A percentile compares a stretch with the other conserved stretches of the same genome.
Evolutionary conservation across 2,113 vertebrate genomes (phyloP).

Genomic region (Xiphophorus couchianus): DNA sequence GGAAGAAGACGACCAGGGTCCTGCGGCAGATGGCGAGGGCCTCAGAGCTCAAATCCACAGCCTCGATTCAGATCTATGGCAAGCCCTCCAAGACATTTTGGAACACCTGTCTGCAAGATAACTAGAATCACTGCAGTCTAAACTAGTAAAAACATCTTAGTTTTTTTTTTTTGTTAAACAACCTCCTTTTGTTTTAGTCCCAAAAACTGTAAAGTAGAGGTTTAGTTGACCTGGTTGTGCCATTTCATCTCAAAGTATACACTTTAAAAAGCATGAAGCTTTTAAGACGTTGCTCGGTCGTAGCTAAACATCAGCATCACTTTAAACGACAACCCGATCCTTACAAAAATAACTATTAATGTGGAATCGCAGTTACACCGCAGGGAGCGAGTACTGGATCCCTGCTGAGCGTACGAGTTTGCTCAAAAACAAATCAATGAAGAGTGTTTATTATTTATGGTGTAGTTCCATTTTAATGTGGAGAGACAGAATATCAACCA

Average conservation of each 20-base stretch:
- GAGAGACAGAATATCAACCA: too few species aligned
- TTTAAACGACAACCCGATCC: not conserved
- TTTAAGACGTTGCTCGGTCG: not conserved
- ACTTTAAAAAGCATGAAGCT: not conserved
- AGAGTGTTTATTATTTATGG: too few species aligned
- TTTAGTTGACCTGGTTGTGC: not conserved
- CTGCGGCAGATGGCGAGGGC: constrained; percentile 20
- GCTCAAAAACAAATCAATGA: too few species aligned
- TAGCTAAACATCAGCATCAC: not conserved
- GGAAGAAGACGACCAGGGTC: not conserved
- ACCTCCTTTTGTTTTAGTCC: not conserved
- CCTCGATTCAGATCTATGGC: constrained; percentile 20
- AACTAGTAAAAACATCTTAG: not conserved
- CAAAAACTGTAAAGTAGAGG: not conserved
- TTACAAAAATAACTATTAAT: too few species aligned
- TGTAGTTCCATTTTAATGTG: too few species aligned
- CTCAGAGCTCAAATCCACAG: constrained; percentile 4
- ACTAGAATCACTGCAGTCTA: not conserved
- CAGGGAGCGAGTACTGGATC: too few species aligned
- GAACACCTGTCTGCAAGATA: constrained; percentile 5
- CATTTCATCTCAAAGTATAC: not conserved
- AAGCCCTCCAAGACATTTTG: constrained; percentile 11
- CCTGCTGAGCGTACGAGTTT: too few species aligned
- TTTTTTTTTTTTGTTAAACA: not conserved
- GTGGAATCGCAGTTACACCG: too few species aligned